Percentiles rank a stretch among this genome's conserved stretches.
Conservation (phyloP, 2,888 invertebrate genomes). For the Tenthredo livida region DNA sequence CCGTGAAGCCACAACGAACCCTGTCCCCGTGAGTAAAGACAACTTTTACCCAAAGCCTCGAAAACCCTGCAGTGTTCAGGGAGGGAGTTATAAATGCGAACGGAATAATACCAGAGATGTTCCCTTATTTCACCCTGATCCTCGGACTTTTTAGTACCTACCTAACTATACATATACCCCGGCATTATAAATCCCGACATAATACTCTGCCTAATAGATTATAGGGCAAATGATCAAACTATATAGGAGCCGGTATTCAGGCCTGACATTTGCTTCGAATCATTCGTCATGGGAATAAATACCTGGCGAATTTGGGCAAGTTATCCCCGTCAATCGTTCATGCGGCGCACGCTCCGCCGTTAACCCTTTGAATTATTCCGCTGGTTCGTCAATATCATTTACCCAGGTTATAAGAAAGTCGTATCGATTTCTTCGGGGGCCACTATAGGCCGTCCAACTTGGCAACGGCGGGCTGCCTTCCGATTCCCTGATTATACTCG, state of each 20-base stretch:
- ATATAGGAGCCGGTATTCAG: background rate
- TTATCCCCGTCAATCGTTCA: slow-evolving; percentile 15
- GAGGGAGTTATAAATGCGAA: background rate
- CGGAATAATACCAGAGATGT: background rate
- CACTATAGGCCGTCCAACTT: background rate
- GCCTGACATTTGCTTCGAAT: background rate
- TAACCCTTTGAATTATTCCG: slow-evolving; percentile 42
- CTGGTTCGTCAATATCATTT: slow-evolving; percentile 34
- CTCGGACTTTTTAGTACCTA: background rate
- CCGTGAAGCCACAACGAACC: slow-evolving; percentile 29
- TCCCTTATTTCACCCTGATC: slow-evolving; percentile 13
- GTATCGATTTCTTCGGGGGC: slow-evolving; percentile 14
- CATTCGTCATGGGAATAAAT: slow-evolving; percentile 34
- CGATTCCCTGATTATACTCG: background rate
- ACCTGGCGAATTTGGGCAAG: background rate
- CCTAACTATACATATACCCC: background rate
- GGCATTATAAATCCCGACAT: background rate
- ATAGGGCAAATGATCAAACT: background rate
- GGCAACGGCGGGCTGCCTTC: too few species aligned
- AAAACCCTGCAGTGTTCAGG: slow-evolving; percentile 6
- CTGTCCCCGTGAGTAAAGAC: slow-evolving; percentile 35
- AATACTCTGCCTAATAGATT: too few species aligned
- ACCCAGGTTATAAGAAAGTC: slow-evolving; percentile 20
- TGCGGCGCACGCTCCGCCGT: background rate
- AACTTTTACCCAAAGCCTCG: slow-evolving; percentile 32